Evolutionary conservation across 2,888 invertebrate species (phyloP).

Genomic region (Pachydiplax longipennis): DNA sequence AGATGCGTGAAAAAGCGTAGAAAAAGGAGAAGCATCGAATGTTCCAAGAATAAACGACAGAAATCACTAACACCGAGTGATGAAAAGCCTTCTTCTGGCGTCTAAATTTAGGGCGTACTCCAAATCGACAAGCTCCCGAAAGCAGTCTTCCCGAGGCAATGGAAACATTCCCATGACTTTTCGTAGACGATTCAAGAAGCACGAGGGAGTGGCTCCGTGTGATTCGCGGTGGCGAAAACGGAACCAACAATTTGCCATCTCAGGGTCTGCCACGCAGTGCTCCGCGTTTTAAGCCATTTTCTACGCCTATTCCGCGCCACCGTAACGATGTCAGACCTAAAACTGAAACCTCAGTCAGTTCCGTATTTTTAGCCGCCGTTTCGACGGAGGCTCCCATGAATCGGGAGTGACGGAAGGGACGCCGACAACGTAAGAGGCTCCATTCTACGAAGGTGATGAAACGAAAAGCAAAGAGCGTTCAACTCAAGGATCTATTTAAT

Average conservation of each 20-base stretch:
- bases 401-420: neutral
- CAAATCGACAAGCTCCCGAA: neutral
- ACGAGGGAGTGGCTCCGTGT: neutral
- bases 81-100: neutral
- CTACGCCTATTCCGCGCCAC: neutral
- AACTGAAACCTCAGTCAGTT: constrained; percentile 32
- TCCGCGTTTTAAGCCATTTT: neutral
- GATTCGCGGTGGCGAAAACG: neutral
- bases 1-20: neutral
- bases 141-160: neutral
- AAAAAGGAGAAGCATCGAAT: neutral
- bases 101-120: constrained; percentile 8
- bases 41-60: constrained; percentile 1
- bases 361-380: constrained; percentile 14
- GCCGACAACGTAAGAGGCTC: neutral
- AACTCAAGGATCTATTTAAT: neutral
- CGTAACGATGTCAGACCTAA: constrained; percentile 8
- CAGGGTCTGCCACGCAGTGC: neutral
- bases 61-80: neutral
- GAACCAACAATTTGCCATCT: neutral
- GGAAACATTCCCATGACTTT: neutral
- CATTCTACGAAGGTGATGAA: neutral
- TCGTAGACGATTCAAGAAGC: neutral
- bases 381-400: neutral
- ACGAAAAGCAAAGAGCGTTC: neutral